Evolutionary conservation across 2,797 vertebrate genomes (phyloP).

Genomic region (Ispidina picta): DNA sequence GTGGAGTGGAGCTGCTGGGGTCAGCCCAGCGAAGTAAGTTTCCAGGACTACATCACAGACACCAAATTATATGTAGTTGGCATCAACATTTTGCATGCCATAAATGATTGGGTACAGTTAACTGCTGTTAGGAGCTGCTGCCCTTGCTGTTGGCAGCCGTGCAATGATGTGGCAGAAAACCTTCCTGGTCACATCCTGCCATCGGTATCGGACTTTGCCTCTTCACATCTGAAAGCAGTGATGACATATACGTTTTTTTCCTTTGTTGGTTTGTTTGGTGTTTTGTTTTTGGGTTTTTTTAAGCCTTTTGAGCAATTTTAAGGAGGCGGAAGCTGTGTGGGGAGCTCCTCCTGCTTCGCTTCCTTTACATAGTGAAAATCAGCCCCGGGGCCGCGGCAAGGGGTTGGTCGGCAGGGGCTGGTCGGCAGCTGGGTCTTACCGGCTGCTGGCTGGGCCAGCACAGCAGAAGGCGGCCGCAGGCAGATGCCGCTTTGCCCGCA

Average conservation of each 20-base stretch:
- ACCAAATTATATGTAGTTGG: not conserved
- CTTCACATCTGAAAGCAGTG: accelerated
- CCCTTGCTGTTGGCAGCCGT: accelerated
- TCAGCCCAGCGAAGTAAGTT: not conserved
- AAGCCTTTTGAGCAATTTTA: not conserved
- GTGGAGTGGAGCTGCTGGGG: not conserved
- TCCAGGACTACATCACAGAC: not conserved
- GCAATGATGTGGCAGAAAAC: not conserved
- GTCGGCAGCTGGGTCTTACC: too few species aligned
- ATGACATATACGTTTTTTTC: accelerated
- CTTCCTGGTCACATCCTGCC: not conserved
- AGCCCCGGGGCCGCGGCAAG: not conserved
- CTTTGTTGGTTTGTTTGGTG: too few species aligned
- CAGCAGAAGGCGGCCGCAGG: too few species aligned
- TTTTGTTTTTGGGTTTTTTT: too few species aligned
- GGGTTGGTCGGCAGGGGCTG: not conserved
- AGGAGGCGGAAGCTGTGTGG: not conserved
- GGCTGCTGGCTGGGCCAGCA: too few species aligned
- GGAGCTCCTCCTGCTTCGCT: not conserved
- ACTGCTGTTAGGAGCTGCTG: not conserved
- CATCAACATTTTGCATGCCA: not conserved
- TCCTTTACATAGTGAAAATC: not conserved
- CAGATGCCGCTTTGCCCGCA: accelerated
- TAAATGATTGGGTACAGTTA: not conserved
- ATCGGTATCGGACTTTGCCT: not conserved